Evolutionary conservation across 2,797 vertebrate genomes (phyloP), one percentile per base, ranked within the genome.

Genomic region (Myripristis jacobus): DNA sequence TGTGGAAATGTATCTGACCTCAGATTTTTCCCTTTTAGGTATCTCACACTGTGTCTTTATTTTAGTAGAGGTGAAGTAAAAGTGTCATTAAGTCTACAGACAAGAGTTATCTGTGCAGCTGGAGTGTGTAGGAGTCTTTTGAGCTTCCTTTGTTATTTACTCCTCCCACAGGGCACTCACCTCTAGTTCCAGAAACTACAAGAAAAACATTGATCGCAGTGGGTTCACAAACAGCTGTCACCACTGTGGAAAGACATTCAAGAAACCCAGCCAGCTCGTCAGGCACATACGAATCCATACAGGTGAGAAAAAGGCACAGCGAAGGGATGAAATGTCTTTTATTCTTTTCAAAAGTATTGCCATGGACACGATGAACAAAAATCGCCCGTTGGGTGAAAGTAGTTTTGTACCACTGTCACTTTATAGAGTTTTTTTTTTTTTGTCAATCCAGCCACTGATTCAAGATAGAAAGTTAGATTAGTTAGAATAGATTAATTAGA

Each of bases 261-360:
- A 99, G 74, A 99, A 99, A 80, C 98, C 98, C 0, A 99, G 98
- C 79, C 98, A 99, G 85, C 92, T 99, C 47, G 97, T 98, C 0
- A 91, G 98, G 54, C 98, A 99, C 61, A 93, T 98, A 60, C 94
- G 98, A 83, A 99, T 99, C 92, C 98, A 99, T 88, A 99, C 98
- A 89, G 98, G 98, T 99, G 86, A 92, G 90, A 38, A 44, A 19
- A 25, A 36, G 31, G 16, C 21, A 4, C 47, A 44, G 52, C 19
- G 12, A 50, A n/a, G 51, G 6, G 0, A 2, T 13, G 1, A 13
- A 19, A 0, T 47, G 18, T 29, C 16, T 29, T 46, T 21, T 36
- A 12, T 57, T 68, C 46, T 18, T n/a, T n/a, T 6, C 27, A 29
- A 6, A 29, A 6, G 27, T 29, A 29, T 29, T 29, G 27, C 3